Evolutionary conservation across 2,797 vertebrate species (phyloP), one percentile per base, ranked within the genome.

Genomic region (Ibycter americanus): DNA sequence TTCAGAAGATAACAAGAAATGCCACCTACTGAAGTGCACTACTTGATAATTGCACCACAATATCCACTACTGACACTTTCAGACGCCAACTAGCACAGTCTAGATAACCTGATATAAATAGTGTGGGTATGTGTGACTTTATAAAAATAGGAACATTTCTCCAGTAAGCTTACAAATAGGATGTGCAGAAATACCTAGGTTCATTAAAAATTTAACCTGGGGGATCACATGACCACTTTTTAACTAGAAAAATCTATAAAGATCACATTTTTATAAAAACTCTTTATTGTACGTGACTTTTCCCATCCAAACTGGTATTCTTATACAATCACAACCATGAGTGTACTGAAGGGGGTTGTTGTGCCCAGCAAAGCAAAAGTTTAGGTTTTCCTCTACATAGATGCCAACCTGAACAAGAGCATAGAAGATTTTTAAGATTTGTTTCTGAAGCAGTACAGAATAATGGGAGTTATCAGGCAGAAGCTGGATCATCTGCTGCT

Each of bases 401-500:
- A 95, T 86, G 88, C 98, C 58, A 94, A 99, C 99, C 99, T 99
- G 99, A 80, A 99, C 99, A 9, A 99, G 99, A n/a, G 99, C 99
- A 54, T 99, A 99, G 97, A 99, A 99, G 97, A 99, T 99, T 98
- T 99, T 99, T 78, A 99, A 98, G 95, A 99, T 99, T 97, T 99
- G 99, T 79, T 99, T 99, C 98, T 99, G 99, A 87, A 99, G 99
- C 77, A 99, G 98, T 47, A 99, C 99, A 31, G 99, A 99, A 96
- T 99, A 99, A 95, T 99, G 99, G 12, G 99, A 99, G 71, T 98
- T 96, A 65, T 99, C 99, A 0, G 98, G 97, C 93, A 99, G 96
- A 54, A 99, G 98, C 76, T 99, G 99, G 76, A 98, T 97, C 90
- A 99, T 98, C 90, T 99, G 99, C 93, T 99, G 99, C 97, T 99